Evolutionary conservation across 2,113 vertebrate species (phyloP).

Genomic region (Channa argus): DNA sequence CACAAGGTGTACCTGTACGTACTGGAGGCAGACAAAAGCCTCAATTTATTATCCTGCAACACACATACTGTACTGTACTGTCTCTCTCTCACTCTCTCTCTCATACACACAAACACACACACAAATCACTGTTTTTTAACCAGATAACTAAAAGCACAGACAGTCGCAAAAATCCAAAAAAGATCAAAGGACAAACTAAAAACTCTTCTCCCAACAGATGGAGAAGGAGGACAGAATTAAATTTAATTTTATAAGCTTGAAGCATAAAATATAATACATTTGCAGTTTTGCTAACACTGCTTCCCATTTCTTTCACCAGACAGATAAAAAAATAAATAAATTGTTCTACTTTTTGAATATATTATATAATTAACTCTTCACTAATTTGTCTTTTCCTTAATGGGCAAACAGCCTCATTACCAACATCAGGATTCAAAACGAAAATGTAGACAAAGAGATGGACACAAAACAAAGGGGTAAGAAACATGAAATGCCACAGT

Average conservation of each 20-base stretch:
- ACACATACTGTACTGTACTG: not conserved
- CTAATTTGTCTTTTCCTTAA: no score
- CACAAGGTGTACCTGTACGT: not conserved
- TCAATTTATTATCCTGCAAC: not conserved
- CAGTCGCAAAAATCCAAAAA: not conserved
- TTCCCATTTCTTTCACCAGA: conserved; percentile 3
- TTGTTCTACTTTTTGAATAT: no score
- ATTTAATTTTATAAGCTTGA: not conserved
- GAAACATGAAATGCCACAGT: no score
- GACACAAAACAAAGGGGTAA: no score
- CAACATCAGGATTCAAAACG: no score
- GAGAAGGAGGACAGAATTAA: not conserved
- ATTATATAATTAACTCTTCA: no score
- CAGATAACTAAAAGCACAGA: not conserved
- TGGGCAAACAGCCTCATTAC: no score
- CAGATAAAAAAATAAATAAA: not conserved
- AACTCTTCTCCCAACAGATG: not conserved
- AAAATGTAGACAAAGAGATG: no score
- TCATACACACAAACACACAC: not conserved
- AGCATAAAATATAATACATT: not conserved
- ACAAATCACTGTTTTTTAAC: not conserved
- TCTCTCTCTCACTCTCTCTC: not conserved
- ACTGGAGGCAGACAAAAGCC: not conserved
- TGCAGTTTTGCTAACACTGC: not conserved
- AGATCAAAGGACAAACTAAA: conserved; percentile 18